Percentiles rank a stretch among this genome's conserved stretches.
These are phyloP conservation scores for Piezodorus guildinii DNA, from an alignment of 1,140 invertebrate species.

Conservation along the genomic window DNA sequence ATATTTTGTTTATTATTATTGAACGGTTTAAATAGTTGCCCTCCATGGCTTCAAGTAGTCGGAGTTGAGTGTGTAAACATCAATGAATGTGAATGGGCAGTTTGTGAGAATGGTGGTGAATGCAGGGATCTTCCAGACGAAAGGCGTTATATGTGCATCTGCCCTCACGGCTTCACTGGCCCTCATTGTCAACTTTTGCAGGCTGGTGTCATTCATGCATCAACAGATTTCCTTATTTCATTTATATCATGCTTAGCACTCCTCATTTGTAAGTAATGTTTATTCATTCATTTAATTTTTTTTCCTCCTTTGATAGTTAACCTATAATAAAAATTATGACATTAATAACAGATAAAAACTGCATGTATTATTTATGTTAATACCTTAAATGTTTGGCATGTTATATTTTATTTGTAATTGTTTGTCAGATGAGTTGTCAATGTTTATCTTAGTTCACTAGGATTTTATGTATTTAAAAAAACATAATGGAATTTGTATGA, in stretches of 20 bases:
- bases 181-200: slow-evolving; percentile 64
- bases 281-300: not conserved
- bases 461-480: no score
- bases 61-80: slow-evolving; percentile 56
- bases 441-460: no score
- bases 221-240: slow-evolving; percentile 71
- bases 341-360: no score
- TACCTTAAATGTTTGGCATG: no score
- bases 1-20: slow-evolving; percentile 6
- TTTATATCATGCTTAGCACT: slow-evolving; percentile 61
- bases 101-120: slow-evolving; percentile 60
- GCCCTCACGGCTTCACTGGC: slow-evolving; percentile 61
- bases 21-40: slow-evolving; percentile 45
- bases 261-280: slow-evolving; percentile 56
- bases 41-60: slow-evolving; percentile 48
- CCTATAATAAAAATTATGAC: no score
- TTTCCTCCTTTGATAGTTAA: no score
- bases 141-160: slow-evolving; percentile 59
- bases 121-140: slow-evolving; percentile 56
- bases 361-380: no score
- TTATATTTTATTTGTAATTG: no score
- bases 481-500: no score
- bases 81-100: slow-evolving; percentile 57
- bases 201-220: slow-evolving; percentile 63
- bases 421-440: no score